Conservation (phyloP, 2,888 invertebrate genomes). For the Phaonia tiefii region DNA sequence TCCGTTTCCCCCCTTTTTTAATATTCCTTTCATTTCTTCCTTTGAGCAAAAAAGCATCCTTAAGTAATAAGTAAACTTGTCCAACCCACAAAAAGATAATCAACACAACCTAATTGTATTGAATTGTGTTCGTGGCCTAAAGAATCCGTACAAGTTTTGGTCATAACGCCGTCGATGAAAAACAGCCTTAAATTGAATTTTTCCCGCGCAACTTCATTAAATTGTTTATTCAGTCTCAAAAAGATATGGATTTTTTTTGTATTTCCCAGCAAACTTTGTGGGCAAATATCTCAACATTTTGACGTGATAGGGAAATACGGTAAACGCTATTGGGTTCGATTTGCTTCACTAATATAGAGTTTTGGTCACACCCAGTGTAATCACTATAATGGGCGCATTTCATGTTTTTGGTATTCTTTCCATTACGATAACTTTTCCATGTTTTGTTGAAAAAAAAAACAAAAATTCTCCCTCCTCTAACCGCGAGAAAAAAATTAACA, state of each 20-base stretch:
- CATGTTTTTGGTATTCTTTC: neutral
- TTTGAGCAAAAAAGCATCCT: neutral
- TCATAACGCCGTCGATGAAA: neutral
- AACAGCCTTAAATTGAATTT: neutral
- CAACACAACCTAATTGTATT: neutral
- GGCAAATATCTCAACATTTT: no score
- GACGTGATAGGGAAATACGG: no score
- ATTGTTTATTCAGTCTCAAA: neutral
- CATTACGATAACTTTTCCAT: neutral
- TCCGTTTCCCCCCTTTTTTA: no score
- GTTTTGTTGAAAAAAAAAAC: neutral
- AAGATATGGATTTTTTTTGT: no score
- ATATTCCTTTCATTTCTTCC: neutral
- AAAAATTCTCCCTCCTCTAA: no score
- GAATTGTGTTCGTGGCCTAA: neutral
- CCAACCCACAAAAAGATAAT: neutral
- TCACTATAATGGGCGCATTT: conserved; percentile 4
- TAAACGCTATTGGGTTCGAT: no score
- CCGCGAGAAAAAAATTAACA: neutral
- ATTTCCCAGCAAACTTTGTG: no score
- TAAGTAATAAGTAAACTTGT: neutral
- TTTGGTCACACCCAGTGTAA: neutral
- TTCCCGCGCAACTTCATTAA: conserved; percentile 1
- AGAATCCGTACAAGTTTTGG: neutral
- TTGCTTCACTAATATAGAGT: no score